These are phyloP conservation scores for Sebastes steindachneri DNA, from an alignment of 2,797 vertebrate genomes.

Conservation along the genomic window DNA sequence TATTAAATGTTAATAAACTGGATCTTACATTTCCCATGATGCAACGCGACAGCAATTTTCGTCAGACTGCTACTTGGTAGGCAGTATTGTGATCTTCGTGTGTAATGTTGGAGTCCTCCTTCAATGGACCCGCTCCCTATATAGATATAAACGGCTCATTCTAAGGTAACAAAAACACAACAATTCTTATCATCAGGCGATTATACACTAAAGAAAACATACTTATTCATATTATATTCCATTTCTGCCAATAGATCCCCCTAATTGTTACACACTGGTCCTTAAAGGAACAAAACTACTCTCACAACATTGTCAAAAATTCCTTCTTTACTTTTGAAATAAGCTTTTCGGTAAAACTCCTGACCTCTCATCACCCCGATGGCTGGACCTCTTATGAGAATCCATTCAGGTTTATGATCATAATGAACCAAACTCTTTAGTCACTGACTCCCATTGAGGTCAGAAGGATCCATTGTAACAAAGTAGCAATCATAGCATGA, in stretches of 20 bases:
- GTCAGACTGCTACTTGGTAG: background rate
- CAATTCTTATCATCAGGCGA: no score
- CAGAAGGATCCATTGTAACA: conserved; percentile 52
- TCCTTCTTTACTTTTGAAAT: background rate
- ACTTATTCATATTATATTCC: no score
- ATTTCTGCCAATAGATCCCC: no score
- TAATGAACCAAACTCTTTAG: conserved; percentile 17
- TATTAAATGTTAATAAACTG: no score
- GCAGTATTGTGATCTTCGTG: background rate
- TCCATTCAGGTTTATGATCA: background rate
- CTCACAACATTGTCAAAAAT: background rate
- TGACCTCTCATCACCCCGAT: background rate
- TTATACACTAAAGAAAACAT: no score
- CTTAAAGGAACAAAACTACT: background rate
- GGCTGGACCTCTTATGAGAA: background rate
- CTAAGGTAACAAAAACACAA: no score
- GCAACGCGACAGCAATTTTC: background rate
- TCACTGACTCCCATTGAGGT: conserved; percentile 53
- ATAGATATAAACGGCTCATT: no score
- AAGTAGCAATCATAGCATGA: conserved; percentile 61
- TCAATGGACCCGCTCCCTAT: no score
- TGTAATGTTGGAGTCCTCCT: no score
- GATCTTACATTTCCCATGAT: background rate
- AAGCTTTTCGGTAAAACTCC: background rate
- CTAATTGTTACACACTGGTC: no score